phyloP scores from a whole-genome alignment of 1,140 invertebrate genomes.

The Orius laevigatus region DNA sequence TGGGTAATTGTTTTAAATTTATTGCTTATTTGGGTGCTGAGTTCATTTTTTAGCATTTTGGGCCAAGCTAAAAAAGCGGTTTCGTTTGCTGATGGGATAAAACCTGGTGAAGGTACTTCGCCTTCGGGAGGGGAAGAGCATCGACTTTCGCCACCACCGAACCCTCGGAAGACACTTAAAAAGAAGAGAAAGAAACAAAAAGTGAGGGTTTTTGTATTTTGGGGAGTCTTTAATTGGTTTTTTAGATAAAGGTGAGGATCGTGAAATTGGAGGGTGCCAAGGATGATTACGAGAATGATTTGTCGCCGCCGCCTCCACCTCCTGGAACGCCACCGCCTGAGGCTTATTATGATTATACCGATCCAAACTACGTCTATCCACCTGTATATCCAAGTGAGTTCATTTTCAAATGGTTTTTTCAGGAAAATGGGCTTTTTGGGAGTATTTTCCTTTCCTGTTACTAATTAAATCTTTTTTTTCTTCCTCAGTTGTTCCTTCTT shows the following conservation, averaged over 20 bases:
- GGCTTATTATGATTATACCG: slow-evolving; percentile 9
- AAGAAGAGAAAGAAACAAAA: slow-evolving; percentile 26
- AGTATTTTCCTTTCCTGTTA: too few relatives aligned
- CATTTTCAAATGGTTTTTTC: too few relatives aligned
- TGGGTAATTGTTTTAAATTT: slow-evolving; percentile 20
- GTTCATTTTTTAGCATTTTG: not conserved
- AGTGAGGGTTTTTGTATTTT: slow-evolving; percentile 5
- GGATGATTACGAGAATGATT: slow-evolving; percentile 18
- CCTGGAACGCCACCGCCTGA: slow-evolving; percentile 18
- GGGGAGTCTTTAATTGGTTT: not conserved
- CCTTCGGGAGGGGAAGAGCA: slow-evolving; percentile 28
- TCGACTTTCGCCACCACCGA: slow-evolving; percentile 27
- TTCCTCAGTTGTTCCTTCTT: too few relatives aligned
- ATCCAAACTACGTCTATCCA: not conserved
- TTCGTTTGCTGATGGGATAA: slow-evolving; percentile 29
- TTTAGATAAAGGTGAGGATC: slow-evolving; percentile 19
- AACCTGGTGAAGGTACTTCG: slow-evolving; percentile 29
- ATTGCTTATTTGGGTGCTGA: not conserved
- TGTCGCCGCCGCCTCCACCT: slow-evolving; percentile 19
- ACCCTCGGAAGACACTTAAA: slow-evolving; percentile 21
- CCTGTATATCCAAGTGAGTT: not conserved
- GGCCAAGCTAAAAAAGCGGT: slow-evolving; percentile 23
- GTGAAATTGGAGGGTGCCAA: slow-evolving; percentile 16
- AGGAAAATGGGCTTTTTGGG: too few relatives aligned
- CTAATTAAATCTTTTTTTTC: too few relatives aligned